Evolutionary conservation across 2,888 invertebrate genomes (phyloP).

Genomic region (Peribatodes rhomboidaria): DNA sequence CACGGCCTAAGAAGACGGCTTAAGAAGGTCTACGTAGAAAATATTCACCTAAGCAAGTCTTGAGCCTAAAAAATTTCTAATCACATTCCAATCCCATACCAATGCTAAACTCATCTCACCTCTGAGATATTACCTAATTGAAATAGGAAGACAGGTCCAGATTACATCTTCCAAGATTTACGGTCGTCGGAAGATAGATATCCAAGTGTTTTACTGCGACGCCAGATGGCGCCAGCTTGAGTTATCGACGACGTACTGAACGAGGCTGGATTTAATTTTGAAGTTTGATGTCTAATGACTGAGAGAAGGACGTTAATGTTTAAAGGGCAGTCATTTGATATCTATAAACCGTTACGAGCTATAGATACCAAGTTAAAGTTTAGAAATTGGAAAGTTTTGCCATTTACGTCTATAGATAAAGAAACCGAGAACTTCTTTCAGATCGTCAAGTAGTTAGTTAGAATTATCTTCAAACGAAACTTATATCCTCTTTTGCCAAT

Average conservation of each 20-base stretch:
- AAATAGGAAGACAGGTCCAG: conserved; percentile 38
- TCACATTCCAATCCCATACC: conserved; percentile 5
- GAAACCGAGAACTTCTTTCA: too few relatives aligned
- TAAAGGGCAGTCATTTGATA: conserved; percentile 1
- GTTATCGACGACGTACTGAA: conserved; percentile 21
- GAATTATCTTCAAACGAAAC: too few relatives aligned
- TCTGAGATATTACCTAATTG: conserved; percentile 38
- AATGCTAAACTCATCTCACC: conserved; percentile 21
- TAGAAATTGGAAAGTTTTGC: neutral
- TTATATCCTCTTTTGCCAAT: too few relatives aligned
- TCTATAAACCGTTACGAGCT: neutral
- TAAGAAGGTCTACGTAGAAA: too few relatives aligned
- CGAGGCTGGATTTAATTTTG: conserved; percentile 27
- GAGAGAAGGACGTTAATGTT: conserved; percentile 1
- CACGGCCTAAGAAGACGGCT: too few relatives aligned
- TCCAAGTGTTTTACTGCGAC: conserved; percentile 32
- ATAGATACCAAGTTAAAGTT: neutral
- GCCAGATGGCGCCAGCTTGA: conserved; percentile 27
- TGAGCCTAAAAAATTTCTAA: neutral
- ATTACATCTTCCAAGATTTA: conserved; percentile 36
- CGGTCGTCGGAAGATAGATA: conserved; percentile 31
- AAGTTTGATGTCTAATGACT: conserved; percentile 31
- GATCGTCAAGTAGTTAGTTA: too few relatives aligned
- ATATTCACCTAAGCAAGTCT: neutral
- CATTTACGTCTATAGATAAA: too few relatives aligned